phyloP scores from a whole-genome alignment of 2,888 invertebrate species.

The Phorcus lineatus region DNA sequence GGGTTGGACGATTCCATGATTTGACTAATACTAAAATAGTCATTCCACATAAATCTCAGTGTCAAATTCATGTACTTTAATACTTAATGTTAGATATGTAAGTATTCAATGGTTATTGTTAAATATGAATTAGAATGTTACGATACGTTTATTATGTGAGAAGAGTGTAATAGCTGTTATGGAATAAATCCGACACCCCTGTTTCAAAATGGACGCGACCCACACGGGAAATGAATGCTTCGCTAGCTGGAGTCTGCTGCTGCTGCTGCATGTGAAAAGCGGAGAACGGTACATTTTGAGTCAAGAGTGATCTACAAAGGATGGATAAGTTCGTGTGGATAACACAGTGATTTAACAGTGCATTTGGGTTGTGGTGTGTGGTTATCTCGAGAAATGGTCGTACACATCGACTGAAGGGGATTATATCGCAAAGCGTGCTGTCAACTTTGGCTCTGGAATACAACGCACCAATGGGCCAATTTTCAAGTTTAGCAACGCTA shows the following conservation, averaged over 20 bases:
- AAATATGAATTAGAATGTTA: no score
- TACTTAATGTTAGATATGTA: no score
- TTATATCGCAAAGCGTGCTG: background rate
- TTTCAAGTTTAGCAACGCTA: background rate
- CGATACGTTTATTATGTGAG: no score
- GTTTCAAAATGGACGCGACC: background rate
- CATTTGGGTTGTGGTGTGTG: background rate
- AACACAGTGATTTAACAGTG: no score
- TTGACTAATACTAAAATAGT: background rate
- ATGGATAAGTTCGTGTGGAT: no score
- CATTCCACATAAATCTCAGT: no score
- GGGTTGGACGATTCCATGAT: background rate
- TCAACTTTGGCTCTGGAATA: constrained; percentile 3
- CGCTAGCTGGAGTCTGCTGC: background rate
- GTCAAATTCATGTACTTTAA: no score
- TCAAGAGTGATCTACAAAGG: no score
- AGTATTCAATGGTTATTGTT: no score
- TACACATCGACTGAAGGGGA: constrained; percentile 6
- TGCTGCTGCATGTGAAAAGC: background rate
- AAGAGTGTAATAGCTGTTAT: no score
- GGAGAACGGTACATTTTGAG: no score
- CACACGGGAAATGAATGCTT: background rate
- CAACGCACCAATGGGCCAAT: background rate
- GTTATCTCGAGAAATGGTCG: background rate
- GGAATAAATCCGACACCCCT: constrained; percentile 7